These are phyloP conservation scores for Sialia sialis DNA, from an alignment of 2,113 vertebrate genomes.

Conservation along the genomic window DNA sequence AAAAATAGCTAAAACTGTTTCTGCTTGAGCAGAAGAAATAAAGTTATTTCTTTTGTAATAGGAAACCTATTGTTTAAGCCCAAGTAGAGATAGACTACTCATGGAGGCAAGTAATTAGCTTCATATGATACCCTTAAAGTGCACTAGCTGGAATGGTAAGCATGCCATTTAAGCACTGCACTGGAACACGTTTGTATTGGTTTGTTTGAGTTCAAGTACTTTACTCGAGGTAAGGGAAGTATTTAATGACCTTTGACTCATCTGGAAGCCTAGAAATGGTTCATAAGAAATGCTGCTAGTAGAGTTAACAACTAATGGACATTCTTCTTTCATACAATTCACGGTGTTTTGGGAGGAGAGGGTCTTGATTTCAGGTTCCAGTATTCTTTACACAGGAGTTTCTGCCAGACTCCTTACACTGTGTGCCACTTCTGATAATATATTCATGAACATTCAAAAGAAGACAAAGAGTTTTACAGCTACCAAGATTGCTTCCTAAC, in stretches of 20 bases:
- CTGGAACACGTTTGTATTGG: slow-evolving; percentile 6
- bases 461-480: background rate
- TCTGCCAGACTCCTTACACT: background rate
- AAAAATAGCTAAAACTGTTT: background rate
- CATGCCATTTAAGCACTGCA: background rate
- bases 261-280: background rate
- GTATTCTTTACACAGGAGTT: background rate
- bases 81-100: background rate
- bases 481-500: background rate
- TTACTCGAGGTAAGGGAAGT: background rate
- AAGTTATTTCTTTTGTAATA: slow-evolving; percentile 7
- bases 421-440: background rate
- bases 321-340: background rate
- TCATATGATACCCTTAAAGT: slow-evolving; percentile 21
- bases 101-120: background rate
- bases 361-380: background rate
- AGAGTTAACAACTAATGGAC: background rate
- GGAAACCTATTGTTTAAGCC: background rate
- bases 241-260: slow-evolving; percentile 9
- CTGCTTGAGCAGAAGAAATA: background rate
- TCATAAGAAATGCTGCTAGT: background rate
- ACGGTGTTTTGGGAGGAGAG: background rate
- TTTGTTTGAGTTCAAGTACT: background rate
- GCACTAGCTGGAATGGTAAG: background rate
- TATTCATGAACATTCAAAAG: background rate